Conservation (phyloP, 2,888 invertebrate species). For the Miltochrista miniata region DNA sequence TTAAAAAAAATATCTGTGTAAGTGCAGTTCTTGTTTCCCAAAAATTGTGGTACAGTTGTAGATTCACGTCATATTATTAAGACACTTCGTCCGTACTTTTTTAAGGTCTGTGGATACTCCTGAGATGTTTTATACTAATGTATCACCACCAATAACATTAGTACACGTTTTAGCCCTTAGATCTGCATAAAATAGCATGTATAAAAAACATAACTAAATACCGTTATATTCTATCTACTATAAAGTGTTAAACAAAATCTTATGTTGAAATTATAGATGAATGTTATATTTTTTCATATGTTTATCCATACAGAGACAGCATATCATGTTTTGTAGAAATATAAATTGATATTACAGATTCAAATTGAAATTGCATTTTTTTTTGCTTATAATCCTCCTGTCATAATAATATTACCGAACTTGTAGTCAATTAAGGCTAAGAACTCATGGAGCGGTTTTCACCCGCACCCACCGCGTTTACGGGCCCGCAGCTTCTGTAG, state of each 20-base stretch:
- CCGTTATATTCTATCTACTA: too few species aligned
- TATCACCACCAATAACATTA: constrained; percentile 1
- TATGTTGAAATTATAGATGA: constrained; percentile 38
- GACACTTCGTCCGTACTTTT: too few species aligned
- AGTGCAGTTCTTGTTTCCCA: too few species aligned
- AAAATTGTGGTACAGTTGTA: too few species aligned
- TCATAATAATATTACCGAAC: too few species aligned
- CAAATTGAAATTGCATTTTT: constrained; percentile 40
- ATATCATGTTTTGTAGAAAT: constrained; percentile 80
- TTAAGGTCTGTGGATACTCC: not conserved
- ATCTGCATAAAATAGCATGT: constrained; percentile 57
- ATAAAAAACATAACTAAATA: constrained; percentile 61
- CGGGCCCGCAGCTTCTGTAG: too few species aligned
- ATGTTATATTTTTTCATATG: constrained; percentile 64
- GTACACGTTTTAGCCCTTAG: constrained; percentile 45
- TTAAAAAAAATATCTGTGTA: too few species aligned
- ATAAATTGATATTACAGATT: constrained; percentile 60
- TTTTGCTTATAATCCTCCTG: not conserved
- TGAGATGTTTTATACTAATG: constrained; percentile 21
- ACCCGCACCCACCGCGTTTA: too few species aligned
- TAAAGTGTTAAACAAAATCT: not conserved
- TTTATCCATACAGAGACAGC: constrained; percentile 58
- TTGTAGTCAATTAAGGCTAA: too few species aligned
- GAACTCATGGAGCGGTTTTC: too few species aligned
- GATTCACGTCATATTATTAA: too few species aligned